Percentiles rank a stretch among this genome's conserved stretches.
These are phyloP conservation scores for Euschistus heros DNA, from an alignment of 1,140 invertebrate genomes.

Conservation along the genomic window DNA sequence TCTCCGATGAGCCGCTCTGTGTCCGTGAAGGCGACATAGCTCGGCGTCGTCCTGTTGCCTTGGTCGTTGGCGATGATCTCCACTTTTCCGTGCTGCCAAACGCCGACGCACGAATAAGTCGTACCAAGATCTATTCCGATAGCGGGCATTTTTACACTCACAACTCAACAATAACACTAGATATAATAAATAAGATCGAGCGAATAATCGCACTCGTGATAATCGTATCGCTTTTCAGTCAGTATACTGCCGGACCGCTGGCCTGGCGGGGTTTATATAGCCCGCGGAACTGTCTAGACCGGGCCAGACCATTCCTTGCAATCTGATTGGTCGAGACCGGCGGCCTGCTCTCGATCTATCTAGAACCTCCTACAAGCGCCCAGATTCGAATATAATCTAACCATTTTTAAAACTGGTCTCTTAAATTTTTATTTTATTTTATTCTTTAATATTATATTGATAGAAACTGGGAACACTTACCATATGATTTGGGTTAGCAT, in stretches of 20 bases:
- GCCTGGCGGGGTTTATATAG: background rate
- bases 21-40: conserved; percentile 80
- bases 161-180: background rate
- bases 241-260: background rate
- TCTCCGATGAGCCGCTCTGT: conserved; percentile 66
- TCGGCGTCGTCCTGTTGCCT: conserved; percentile 83
- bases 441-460: too few relatives aligned
- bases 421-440: too few relatives aligned
- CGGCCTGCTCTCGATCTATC: too few relatives aligned
- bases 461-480: too few relatives aligned
- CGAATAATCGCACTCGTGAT: background rate
- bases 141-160: conserved; percentile 40
- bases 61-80: conserved; percentile 92
- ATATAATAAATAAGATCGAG: background rate
- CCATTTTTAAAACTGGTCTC: too few relatives aligned
- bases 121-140: conserved; percentile 70
- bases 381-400: too few relatives aligned
- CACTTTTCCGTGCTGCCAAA: conserved; percentile 75
- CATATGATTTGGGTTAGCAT: too few relatives aligned
- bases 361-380: too few relatives aligned
- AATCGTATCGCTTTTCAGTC: background rate
- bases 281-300: background rate
- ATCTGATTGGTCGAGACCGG: too few relatives aligned
- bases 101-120: conserved; percentile 71
- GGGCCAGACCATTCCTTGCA: background rate